Percentiles rank a stretch among this genome's conserved stretches.
Evolutionary conservation across 2,797 vertebrate species (phyloP).

Genomic region (Enteromius trimaculatus): DNA sequence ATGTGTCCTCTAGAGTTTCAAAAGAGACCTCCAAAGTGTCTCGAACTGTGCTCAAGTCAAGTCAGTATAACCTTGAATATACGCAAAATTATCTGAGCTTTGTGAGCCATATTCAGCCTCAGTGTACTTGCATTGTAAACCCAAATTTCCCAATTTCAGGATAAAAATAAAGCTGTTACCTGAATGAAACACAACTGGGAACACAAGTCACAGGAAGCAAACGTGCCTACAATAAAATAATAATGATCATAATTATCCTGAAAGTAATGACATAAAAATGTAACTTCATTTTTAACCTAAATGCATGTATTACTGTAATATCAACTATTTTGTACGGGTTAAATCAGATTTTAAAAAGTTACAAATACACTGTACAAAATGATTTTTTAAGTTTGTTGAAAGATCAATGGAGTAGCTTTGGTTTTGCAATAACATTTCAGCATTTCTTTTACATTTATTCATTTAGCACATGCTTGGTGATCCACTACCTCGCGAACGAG

Average conservation of each 20-base stretch:
- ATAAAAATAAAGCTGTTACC: background rate
- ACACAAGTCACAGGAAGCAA: background rate
- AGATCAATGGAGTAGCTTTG: background rate
- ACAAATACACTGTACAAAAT: background rate
- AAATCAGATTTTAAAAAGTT: background rate
- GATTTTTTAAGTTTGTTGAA: background rate
- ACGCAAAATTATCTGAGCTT: background rate
- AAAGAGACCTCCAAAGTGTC: background rate
- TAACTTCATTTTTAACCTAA: too few relatives aligned
- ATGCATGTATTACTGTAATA: background rate
- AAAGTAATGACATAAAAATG: background rate
- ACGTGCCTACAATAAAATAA: background rate
- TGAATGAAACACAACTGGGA: background rate
- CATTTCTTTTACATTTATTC: background rate
- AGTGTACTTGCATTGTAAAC: background rate
- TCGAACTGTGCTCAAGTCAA: background rate
- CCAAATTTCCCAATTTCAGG: too few relatives aligned
- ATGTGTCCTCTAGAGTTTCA: background rate
- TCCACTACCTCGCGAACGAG: background rate
- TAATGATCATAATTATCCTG: too few relatives aligned
- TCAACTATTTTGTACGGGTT: background rate
- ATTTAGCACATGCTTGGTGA: background rate
- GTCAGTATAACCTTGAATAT: background rate
- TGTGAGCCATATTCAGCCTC: background rate
- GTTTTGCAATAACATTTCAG: background rate